Evolutionary conservation across 2,797 vertebrate species (phyloP).

Genomic region (Morelia viridis): DNA sequence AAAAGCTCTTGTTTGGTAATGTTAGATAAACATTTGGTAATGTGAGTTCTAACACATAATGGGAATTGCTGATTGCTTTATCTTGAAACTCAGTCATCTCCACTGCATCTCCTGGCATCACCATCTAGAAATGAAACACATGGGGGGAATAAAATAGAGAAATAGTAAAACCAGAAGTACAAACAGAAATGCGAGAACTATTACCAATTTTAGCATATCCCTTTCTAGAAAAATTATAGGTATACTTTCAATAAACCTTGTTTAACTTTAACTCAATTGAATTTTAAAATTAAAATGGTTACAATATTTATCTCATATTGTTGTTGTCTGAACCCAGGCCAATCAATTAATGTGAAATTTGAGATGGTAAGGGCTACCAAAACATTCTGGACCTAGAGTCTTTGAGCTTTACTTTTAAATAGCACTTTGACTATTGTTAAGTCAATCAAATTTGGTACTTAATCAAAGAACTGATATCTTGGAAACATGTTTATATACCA

Average conservation of each 20-base stretch:
- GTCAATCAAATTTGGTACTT: not conserved
- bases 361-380: not conserved
- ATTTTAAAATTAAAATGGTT: not conserved
- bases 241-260: not conserved
- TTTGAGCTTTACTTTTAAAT: not conserved
- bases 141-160: not conserved
- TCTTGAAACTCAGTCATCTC: conserved; percentile 99
- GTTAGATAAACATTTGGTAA: conserved; percentile 88
- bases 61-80: conserved; percentile 94
- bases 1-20: conserved; percentile 89
- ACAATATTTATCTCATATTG: not conserved
- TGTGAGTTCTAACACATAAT: conserved; percentile 89
- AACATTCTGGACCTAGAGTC: not conserved
- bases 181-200: not conserved
- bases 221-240: not conserved
- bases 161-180: not conserved
- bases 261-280: not conserved
- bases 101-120: conserved; percentile 92
- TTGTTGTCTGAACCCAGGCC: not conserved
- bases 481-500: no score
- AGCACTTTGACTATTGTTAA: not conserved
- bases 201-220: not conserved
- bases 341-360: not conserved
- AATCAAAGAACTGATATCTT: not conserved
- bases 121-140: conserved; percentile 81